Conservation (phyloP, 1,140 invertebrate species). For the Orussus abietinus region DNA sequence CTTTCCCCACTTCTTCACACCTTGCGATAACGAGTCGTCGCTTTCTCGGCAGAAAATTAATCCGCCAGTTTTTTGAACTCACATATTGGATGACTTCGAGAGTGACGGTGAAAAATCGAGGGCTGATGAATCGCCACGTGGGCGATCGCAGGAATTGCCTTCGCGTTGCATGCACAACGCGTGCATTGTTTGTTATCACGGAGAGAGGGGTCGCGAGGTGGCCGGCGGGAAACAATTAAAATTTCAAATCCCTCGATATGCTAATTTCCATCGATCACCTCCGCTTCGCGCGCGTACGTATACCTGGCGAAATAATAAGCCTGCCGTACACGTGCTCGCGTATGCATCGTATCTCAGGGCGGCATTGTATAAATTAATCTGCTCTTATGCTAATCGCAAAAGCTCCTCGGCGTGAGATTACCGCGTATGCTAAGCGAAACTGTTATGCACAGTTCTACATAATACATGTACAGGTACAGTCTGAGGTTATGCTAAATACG, state of each 20-base stretch:
- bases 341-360: not conserved
- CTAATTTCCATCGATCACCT: not conserved
- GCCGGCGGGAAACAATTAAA: not conserved
- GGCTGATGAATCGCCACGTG: too few species aligned
- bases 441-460: conserved; percentile 1
- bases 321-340: too few species aligned
- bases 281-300: not conserved
- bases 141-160: too few species aligned
- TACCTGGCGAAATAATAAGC: too few species aligned
- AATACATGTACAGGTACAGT: too few species aligned
- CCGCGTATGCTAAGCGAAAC: not conserved
- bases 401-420: not conserved
- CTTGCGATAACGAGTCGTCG: too few species aligned
- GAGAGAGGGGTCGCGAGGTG: not conserved
- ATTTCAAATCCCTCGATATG: not conserved
- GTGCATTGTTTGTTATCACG: not conserved
- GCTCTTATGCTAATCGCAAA: conserved; percentile 1
- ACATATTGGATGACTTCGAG: not conserved
- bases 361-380: conserved; percentile 1
- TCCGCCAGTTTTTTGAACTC: not conserved
- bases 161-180: not conserved
- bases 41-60: too few species aligned
- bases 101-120: too few species aligned
- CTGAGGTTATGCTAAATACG: not conserved
- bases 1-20: too few species aligned